These are phyloP conservation scores for Melospiza melodia DNA, from an alignment of 2,113 vertebrate species.

Conservation along the genomic window DNA sequence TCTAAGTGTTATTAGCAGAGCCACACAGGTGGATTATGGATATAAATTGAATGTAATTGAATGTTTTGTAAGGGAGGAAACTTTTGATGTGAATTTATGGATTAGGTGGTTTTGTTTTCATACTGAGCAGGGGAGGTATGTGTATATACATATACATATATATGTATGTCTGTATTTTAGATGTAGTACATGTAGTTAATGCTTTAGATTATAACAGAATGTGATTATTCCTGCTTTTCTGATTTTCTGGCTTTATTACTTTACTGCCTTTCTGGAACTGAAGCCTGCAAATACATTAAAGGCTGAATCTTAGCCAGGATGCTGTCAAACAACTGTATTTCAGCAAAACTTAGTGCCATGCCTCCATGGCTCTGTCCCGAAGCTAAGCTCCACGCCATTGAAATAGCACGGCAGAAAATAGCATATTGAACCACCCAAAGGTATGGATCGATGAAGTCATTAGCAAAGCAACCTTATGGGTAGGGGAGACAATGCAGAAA, in stretches of 20 bases:
- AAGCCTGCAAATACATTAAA: neutral
- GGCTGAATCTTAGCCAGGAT: neutral
- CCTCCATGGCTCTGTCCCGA: neutral
- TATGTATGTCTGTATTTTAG: neutral
- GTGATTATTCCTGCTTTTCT: neutral
- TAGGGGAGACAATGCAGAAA: neutral
- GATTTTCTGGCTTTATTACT: neutral
- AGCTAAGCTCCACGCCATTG: neutral
- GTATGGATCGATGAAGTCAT: slow-evolving; percentile 7
- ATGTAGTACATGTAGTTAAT: neutral
- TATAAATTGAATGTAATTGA: neutral
- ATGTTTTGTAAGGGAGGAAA: neutral
- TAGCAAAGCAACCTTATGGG: neutral
- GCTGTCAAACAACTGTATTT: neutral
- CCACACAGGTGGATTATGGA: neutral
- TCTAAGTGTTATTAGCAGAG: neutral
- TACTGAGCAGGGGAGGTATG: neutral
- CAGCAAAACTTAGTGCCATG: neutral
- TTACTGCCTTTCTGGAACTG: neutral
- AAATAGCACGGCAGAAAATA: neutral
- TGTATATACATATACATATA: accelerated
- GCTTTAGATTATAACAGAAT: neutral
- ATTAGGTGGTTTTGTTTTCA: neutral
- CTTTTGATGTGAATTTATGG: neutral
- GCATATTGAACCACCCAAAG: neutral